Conservation (phyloP, 2,797 vertebrate genomes). For the Chanos chanos region DNA sequence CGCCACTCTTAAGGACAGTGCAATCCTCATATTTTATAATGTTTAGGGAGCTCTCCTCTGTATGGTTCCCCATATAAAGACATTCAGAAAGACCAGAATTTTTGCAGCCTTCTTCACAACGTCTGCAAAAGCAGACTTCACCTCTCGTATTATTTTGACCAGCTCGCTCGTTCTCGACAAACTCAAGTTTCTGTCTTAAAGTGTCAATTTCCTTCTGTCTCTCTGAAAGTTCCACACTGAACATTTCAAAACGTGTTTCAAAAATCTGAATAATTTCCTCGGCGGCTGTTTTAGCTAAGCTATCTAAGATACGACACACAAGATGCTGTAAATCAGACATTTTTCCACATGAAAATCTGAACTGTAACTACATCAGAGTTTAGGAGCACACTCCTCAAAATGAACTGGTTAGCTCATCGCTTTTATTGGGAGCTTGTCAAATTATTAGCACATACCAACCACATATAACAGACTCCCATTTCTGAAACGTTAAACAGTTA, state of each 20-base stretch:
- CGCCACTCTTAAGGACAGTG: too few species aligned
- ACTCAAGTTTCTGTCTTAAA: background rate
- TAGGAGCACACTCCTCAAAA: too few species aligned
- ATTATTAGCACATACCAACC: too few species aligned
- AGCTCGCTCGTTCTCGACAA: background rate
- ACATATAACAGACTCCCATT: too few species aligned
- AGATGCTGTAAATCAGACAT: background rate
- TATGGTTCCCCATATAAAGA: background rate
- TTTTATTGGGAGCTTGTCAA: too few species aligned
- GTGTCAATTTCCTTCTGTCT: background rate
- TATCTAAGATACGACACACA: background rate
- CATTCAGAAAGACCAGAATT: background rate
- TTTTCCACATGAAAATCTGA: background rate
- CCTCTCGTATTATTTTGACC: too few species aligned
- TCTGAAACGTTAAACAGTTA: too few species aligned
- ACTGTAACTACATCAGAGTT: too few species aligned
- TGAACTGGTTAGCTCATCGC: too few species aligned
- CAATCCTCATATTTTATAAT: background rate
- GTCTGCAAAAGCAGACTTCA: background rate
- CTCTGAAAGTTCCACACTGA: background rate
- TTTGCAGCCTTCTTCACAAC: background rate
- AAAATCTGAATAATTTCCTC: background rate
- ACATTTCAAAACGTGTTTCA: background rate
- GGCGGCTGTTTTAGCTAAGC: background rate
- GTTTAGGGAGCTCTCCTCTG: background rate